A percentile compares a stretch with the other conserved stretches of the same genome.
phyloP scores from a whole-genome alignment of 1,140 invertebrate genomes.

The Magallana gigas region DNA sequence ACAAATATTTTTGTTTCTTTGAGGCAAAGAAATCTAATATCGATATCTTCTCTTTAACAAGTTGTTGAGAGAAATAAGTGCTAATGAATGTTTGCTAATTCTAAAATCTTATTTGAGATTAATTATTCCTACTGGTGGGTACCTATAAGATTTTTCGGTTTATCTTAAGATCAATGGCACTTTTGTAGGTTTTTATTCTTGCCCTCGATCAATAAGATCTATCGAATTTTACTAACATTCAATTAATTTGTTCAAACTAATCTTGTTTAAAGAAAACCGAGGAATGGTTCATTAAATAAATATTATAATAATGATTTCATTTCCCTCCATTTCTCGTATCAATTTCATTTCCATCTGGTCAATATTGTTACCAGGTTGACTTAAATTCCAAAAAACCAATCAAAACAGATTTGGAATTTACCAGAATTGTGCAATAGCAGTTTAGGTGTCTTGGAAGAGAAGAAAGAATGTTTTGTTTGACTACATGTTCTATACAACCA shows the following conservation, averaged over 20 bases:
- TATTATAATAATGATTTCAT: conserved; percentile 2
- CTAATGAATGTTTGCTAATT: conserved; percentile 31
- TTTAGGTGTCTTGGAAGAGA: too few relatives aligned
- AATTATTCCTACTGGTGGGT: neutral
- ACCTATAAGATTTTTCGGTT: conserved; percentile 9
- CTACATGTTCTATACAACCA: too few relatives aligned
- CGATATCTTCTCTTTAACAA: conserved; percentile 5
- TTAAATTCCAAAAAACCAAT: too few relatives aligned
- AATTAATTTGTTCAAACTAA: conserved; percentile 35
- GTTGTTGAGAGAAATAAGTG: conserved; percentile 36
- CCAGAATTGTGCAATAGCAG: too few relatives aligned
- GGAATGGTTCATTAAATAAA: conserved; percentile 29
- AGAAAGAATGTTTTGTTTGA: too few relatives aligned
- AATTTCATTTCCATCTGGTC: too few relatives aligned
- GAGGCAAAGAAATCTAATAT: conserved; percentile 21
- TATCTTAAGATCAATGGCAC: conserved; percentile 8
- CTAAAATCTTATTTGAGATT: conserved; percentile 29
- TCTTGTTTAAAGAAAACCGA: conserved; percentile 12
- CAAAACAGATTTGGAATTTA: too few relatives aligned
- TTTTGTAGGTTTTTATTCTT: conserved; percentile 16
- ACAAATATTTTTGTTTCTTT: conserved; percentile 31
- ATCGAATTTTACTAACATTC: conserved; percentile 15
- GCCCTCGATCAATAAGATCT: neutral
- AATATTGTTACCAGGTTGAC: too few relatives aligned
- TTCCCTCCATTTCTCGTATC: neutral